Evolutionary conservation across 2,888 invertebrate species (phyloP), one percentile per base, ranked within the genome.

Genomic region (Rhabditoides inermis): DNA sequence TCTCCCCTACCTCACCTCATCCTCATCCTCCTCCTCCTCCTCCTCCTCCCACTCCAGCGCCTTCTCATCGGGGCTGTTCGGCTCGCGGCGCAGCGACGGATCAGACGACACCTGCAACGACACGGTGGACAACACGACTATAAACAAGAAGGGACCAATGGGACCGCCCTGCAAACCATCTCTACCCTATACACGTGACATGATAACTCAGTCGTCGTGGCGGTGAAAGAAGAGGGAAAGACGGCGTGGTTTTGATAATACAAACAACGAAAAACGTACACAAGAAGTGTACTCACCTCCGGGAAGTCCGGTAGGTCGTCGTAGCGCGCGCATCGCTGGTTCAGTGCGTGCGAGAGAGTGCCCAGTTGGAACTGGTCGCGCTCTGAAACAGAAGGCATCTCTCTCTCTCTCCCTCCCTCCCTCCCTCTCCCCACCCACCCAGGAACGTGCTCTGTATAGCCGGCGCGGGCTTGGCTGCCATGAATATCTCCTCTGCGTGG

Each of bases 391-490:
- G 27, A 15, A 23, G 28, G 15, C 18, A 45, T 4, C 6, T 6
- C 44, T 23, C 6, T 25, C 18, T 45, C 4, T 40, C 7, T 18
- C 7, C n/a, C n/a, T 40, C n/a, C 22, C 7, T 10, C 15, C 20
- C 20, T 40, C 15, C 7, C 7, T 15, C 7, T 40, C 2, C 10
- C 12, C 23, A 44, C 36, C 22, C 15, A 79, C 78, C 79, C 73
- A 78, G 78, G 63, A 79, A 80, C 44, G 75, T 77, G 36, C 90
- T 89, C 73, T 88, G 85, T 23, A 91, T 79, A 7, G 88, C 83
- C 0, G 95, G 95, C 22, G 94, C 91, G 0, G 94, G 94, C 77
- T 98, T 98, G 10, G 87, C 84, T 0, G 88, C 85, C 50, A 94
- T 81, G 77, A 98, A 90, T 63, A 98, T 87, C 65, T 85, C 84